phyloP scores from a whole-genome alignment of 2,797 vertebrate genomes.

The Muscicapa comitata region DNA sequence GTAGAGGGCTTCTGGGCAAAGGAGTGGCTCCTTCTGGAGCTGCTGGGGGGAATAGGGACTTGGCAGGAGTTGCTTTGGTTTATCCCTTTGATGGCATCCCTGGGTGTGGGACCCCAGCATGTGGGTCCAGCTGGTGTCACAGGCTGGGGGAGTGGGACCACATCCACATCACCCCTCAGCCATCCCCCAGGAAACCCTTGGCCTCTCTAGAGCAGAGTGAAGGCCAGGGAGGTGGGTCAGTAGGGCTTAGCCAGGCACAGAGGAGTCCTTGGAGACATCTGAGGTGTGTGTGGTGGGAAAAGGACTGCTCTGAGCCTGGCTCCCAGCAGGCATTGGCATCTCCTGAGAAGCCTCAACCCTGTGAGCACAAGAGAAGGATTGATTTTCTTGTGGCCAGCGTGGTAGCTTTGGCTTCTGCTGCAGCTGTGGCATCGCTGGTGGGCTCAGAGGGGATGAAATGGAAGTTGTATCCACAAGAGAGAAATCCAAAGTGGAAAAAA shows the following conservation, averaged over 20 bases:
- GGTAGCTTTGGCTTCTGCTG: background rate
- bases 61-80: background rate
- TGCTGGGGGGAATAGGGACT: background rate
- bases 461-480: background rate
- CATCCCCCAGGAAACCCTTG: rapidly evolving
- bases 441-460: background rate
- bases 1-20: background rate
- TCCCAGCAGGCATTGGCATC: background rate
- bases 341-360: background rate
- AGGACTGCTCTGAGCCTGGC: rapidly evolving
- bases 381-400: background rate
- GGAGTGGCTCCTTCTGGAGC: background rate
- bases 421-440: background rate
- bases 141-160: rapidly evolving
- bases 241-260: background rate
- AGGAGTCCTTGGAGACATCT: rapidly evolving
- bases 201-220: background rate
- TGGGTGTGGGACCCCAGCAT: rapidly evolving
- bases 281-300: background rate
- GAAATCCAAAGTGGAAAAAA: background rate
- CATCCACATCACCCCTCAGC: background rate
- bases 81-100: background rate
- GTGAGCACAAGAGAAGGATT: background rate
- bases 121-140: background rate
- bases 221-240: rapidly evolving